Base-by-base conservation (phyloP, 1,140 invertebrate genomes). In the Cyclina sinensis region DNA sequence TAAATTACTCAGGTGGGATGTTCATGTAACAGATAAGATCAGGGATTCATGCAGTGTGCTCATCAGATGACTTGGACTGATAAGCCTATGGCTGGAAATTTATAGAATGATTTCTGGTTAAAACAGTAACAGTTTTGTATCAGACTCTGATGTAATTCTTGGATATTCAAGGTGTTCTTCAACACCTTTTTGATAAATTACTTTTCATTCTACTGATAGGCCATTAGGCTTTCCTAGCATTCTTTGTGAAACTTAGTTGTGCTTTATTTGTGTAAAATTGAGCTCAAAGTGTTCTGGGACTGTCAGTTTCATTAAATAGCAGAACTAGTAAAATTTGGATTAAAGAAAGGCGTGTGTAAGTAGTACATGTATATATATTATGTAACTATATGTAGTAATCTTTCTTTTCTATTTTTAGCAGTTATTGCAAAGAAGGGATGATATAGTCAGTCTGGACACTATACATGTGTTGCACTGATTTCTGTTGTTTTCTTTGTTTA, bases 1-100 rank as follows among this genome's bases (percentile, higher is more conserved):
- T 76, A 76, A 51, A 43, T 76, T 30, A 46, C 43, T 27, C 43
- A 76, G 73, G 73, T 76, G 43, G 73, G 73, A 76, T 46, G 43
- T 46, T 48, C 73, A 30, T 30, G 39, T 39, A 30, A 51, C 21
- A 48, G 73, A 48, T 46, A 48, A 48, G 43, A 76, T 76, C 73
- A n/a, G 43, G 39, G 5, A 46, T 76, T 76, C 39, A 76, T 76
- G 73, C 39, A 46, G 43, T 16, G 51, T 76, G 37, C 43, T 76
- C n/a, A n/a, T n/a, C n/a, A n/a, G 73, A 76, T 76, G 21, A 76
- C 21, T 9, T 32, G 21, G 18, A 46, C 73, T 76, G 73, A 76
- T 76, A 76, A 76, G 73, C 73, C 37, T 46, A 27, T 21, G 73
- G n/a, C 59, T 65, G 59, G 3, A 7, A 65, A 65, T 65, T 65